Evolutionary conservation across 2,797 vertebrate species (phyloP).

Genomic region (Epinephelus coioides): DNA sequence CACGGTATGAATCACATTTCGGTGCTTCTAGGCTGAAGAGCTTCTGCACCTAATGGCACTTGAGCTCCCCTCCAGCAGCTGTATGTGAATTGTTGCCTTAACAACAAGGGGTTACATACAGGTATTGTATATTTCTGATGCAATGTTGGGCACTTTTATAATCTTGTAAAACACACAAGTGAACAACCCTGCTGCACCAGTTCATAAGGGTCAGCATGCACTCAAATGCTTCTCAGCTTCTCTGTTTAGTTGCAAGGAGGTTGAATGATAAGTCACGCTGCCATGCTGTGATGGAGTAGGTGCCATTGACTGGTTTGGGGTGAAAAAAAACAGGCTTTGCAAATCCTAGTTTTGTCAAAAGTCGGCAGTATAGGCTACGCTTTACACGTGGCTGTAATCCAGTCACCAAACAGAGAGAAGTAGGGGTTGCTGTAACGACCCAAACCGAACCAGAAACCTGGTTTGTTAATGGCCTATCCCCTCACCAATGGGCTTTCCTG

Average conservation of each 20-base stretch:
- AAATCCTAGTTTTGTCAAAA: too few relatives aligned
- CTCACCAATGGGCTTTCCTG: too few relatives aligned
- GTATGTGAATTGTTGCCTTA: slow-evolving; percentile 49
- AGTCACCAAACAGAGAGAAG: too few relatives aligned
- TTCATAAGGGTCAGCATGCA: background rate
- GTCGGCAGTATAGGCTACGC: too few relatives aligned
- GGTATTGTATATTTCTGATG: slow-evolving; percentile 38
- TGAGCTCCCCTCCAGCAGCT: slow-evolving; percentile 46
- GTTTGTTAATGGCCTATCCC: too few relatives aligned
- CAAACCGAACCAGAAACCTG: too few relatives aligned
- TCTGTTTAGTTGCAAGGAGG: background rate
- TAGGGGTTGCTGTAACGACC: too few relatives aligned
- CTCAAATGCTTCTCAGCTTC: background rate
- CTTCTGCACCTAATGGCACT: slow-evolving; percentile 59
- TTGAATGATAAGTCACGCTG: background rate
- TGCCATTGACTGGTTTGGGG: background rate
- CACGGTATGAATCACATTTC: slow-evolving; percentile 57
- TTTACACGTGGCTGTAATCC: too few relatives aligned
- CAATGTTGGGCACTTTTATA: slow-evolving; percentile 27
- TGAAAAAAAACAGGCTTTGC: too few relatives aligned
- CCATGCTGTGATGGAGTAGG: background rate
- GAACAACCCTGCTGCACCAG: slow-evolving; percentile 21
- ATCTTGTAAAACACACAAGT: slow-evolving; percentile 18
- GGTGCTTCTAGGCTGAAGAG: slow-evolving; percentile 64
- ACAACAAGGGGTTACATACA: slow-evolving; percentile 46